phyloP scores from a whole-genome alignment of 1,140 invertebrate species.

The Drosophila pruinosa region DNA sequence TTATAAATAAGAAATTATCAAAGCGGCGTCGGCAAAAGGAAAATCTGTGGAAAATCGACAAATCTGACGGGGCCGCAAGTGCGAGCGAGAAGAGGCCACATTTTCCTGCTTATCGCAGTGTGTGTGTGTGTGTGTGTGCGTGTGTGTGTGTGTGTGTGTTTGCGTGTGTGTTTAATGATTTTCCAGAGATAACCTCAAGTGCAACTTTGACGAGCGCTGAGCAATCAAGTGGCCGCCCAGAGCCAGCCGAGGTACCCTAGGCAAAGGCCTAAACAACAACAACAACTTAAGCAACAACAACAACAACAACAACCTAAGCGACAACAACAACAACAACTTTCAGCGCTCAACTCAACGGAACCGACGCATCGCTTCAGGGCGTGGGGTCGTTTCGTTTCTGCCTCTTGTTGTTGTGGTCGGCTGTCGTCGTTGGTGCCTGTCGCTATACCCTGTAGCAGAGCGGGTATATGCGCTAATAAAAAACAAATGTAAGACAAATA shows the following conservation, averaged over 20 bases:
- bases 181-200: conserved; percentile 66
- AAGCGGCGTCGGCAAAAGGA: background rate
- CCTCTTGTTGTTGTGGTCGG: background rate
- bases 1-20: background rate
- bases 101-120: conserved; percentile 52
- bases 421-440: conserved; percentile 17
- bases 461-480: background rate
- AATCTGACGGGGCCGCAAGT: background rate
- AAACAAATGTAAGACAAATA: no score
- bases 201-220: conserved; percentile 49
- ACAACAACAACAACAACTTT: background rate
- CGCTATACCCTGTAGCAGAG: background rate
- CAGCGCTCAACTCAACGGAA: background rate
- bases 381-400: conserved; percentile 26
- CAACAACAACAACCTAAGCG: background rate
- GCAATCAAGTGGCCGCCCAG: conserved; percentile 39
- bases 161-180: conserved; percentile 59
- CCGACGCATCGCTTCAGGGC: conserved; percentile 15
- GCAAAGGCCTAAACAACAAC: background rate
- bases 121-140: background rate
- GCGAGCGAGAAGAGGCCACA: background rate
- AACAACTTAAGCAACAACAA: background rate
- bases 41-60: conserved; percentile 16
- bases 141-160: conserved; percentile 13
- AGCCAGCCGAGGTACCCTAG: background rate